Evolutionary conservation across 2,113 vertebrate species (phyloP), one percentile per base, ranked within the genome.

Genomic region (Indri indri): DNA sequence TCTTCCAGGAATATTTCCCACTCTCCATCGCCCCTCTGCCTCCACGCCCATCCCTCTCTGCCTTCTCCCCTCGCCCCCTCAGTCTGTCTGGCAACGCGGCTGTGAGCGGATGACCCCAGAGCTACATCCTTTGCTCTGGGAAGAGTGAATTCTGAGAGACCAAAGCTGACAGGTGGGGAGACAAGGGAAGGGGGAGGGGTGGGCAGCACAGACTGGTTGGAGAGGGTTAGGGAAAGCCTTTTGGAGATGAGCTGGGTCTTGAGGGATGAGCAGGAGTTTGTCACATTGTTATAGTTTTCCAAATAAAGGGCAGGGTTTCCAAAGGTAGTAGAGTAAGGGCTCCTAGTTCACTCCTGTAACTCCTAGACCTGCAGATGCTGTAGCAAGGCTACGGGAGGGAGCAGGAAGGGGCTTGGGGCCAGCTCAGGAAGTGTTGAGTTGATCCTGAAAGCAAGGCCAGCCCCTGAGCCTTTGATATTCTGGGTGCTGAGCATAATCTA

Each of bases 101-200:
- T 45, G 2, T 40, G 50, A 50, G 47, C 14, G 5, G 27, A 32
- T 20, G 59, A 59, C 32, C n/a, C 8, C 20, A 59, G 59, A 40
- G 40, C 47, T 76, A 22, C 16, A n/a, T 8, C 50, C 25, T 37
- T 66, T 45, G 18, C 34, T 88, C 6, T 1, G n/a, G 63, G 12
- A 42, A 50, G 42, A 77, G 65, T 81, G 42, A 87, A 50, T 81
- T 90, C 87, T 70, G n/a, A 59, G 57, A 79, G 40, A 61, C 25
- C 27, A 65, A 42, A 73, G 63, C 11, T 59, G 45, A 83, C 37
- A 14, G 88, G 32, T 12, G n/a, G 3, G 12, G 37, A 47, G 27
- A 1, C 4, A 11, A 12, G 47, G 71, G 3, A 12, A 32, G 59
- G 16, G 16, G 22, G 18, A 59, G 71, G 23, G 40, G 12, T 34